Evolutionary conservation across 2,113 vertebrate genomes (phyloP), one percentile per base, ranked within the genome.

Genomic region (Phalacrocorax brasilianus): DNA sequence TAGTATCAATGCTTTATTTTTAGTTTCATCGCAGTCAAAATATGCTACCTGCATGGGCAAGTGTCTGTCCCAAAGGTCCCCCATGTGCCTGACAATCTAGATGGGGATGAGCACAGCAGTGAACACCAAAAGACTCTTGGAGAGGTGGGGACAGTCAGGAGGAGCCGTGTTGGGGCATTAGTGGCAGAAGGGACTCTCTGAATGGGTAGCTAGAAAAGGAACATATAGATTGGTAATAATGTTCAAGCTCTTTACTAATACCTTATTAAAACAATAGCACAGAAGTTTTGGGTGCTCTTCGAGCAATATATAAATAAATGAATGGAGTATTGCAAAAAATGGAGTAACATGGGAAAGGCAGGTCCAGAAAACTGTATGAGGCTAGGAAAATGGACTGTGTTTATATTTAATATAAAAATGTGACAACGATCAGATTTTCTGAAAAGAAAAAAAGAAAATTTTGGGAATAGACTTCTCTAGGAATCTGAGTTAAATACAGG

Each of bases 121-220:
- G 2, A 62, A 42, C 21, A 80, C 12, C 0, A 0, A 55, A 85
- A 88, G 53, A 4, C 12, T 59, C 20, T 79, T 1, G 1, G 26
- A 42, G 52, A 80, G 0, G 8, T 68, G 38, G 42, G 24, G 23
- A 70, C 1, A 3, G 52, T 44, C 33, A 70, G 67, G 45, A 87
- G 66, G 38, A 50, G 14, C 33, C 65, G 32, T 44, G 27, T 55
- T 49, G 32, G 23, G 49, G 20, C n/a, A 88, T 28, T 6, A 63
- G 45, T 9, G 15, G n/a, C 53, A 78, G 45, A 78, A 78, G 15
- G 33, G 22, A n/a, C 24, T 66, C 49, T 56, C 33, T 58, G 44
- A 56, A 16, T 8, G 45, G 26, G 38, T 55, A 63, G 33, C 47
- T 45, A 59, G 50, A 52, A 80, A 22, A 85, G 18, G 13, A 79